phyloP scores from a whole-genome alignment of 2,113 vertebrate genomes.

The Triplophysa tibetana region DNA sequence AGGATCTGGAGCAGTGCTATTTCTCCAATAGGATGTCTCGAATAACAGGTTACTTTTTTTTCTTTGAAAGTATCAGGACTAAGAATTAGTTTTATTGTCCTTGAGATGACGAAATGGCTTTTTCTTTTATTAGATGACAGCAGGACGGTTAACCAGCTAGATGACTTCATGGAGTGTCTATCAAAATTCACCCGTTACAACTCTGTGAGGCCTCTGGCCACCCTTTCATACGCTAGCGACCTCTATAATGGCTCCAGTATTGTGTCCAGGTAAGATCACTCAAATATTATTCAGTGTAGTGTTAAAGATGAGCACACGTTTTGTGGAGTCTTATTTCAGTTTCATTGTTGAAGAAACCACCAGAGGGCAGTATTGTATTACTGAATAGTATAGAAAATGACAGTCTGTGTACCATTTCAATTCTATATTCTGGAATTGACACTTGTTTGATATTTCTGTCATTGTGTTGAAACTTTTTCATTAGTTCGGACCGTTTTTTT shows the following conservation, averaged over 20 bases:
- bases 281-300: neutral
- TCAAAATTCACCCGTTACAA: slow-evolving; percentile 98
- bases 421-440: neutral
- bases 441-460: neutral
- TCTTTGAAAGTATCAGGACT: neutral
- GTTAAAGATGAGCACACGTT: neutral
- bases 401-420: neutral
- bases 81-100: too few species aligned
- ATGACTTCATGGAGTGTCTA: slow-evolving; percentile 98
- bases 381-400: neutral
- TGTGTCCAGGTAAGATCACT: slow-evolving; percentile 89
- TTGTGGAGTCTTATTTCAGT: neutral
- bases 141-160: slow-evolving; percentile 92
- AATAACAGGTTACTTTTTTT: slow-evolving; percentile 81
- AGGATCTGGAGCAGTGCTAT: slow-evolving; percentile 98
- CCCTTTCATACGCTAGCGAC: slow-evolving; percentile 95
- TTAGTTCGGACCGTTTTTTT: too few species aligned
- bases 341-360: slow-evolving; percentile 28
- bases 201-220: slow-evolving; percentile 93
- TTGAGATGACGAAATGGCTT: slow-evolving; percentile 31
- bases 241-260: slow-evolving; percentile 99
- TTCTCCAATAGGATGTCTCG: slow-evolving; percentile 97
- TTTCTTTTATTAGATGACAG: slow-evolving; percentile 82
- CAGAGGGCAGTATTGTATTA: slow-evolving; percentile 50
- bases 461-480: too few species aligned